Evolutionary conservation across 1,140 invertebrate genomes (phyloP).

Genomic region (Triops cancriformis): DNA sequence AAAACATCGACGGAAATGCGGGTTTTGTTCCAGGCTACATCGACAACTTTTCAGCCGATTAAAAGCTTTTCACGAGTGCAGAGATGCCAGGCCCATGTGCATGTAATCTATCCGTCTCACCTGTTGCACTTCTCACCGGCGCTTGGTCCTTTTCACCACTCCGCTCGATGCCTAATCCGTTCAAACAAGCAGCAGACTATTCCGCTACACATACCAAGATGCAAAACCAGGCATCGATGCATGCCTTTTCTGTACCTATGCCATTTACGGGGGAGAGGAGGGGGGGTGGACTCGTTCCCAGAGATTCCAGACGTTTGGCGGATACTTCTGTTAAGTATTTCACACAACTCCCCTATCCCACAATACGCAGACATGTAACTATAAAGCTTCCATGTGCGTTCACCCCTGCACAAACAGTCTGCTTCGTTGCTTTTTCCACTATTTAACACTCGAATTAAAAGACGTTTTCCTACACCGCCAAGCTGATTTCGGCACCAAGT

Average conservation of each 20-base stretch:
- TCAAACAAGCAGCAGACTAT: constrained; percentile 10
- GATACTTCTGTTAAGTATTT: background rate
- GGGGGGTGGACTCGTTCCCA: constrained; percentile 4
- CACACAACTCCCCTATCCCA: background rate
- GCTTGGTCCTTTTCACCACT: background rate
- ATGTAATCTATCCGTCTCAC: constrained; percentile 6
- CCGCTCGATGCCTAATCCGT: constrained; percentile 4
- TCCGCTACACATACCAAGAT: background rate
- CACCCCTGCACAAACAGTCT: constrained; percentile 12
- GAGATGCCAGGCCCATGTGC: background rate
- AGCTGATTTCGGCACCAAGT: background rate
- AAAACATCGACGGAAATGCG: background rate
- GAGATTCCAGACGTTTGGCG: background rate
- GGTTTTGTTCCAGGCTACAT: background rate
- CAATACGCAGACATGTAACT: background rate
- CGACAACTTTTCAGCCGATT: constrained; percentile 9
- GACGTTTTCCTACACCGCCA: background rate
- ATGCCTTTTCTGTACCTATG: background rate
- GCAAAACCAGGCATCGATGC: background rate
- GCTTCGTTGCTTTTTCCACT: constrained; percentile 13
- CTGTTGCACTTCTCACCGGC: constrained; percentile 5
- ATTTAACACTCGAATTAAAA: constrained; percentile 11
- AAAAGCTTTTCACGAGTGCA: constrained; percentile 1
- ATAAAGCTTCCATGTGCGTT: background rate
- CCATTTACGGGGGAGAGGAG: background rate